A percentile compares a stretch with the other conserved stretches of the same genome.
These are phyloP conservation scores for Trissolcus japonicus DNA, from an alignment of 2,888 invertebrate species.

Conservation along the genomic window DNA sequence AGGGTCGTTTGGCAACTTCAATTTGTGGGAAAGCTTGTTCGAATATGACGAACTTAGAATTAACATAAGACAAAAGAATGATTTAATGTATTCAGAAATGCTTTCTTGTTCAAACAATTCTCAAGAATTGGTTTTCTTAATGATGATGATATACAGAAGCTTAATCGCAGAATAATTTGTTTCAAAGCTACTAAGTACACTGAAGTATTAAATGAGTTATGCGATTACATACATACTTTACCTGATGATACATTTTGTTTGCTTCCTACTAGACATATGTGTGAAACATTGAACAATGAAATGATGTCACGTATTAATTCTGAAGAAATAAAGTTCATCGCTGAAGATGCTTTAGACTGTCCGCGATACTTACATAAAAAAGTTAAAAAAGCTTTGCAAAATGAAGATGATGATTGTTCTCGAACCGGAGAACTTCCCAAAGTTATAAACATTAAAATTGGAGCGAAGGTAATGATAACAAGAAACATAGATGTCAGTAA, in stretches of 20 bases:
- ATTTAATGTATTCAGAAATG: constrained; percentile 58
- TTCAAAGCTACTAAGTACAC: too few relatives aligned
- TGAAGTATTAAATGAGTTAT: too few relatives aligned
- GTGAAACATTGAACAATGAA: too few relatives aligned
- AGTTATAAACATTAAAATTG: constrained; percentile 13
- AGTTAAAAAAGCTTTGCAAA: constrained; percentile 7
- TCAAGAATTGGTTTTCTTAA: too few relatives aligned
- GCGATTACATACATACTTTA: too few relatives aligned
- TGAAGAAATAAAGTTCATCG: not conserved
- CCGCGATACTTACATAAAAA: constrained; percentile 25
- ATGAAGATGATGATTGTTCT: constrained; percentile 7
- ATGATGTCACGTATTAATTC: too few relatives aligned
- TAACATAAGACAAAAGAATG: constrained; percentile 39
- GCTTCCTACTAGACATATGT: too few relatives aligned
- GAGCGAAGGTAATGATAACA: constrained; percentile 13
- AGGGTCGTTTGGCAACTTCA: constrained; percentile 57
- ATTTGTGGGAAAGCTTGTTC: constrained; percentile 65
- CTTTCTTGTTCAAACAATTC: constrained; percentile 8
- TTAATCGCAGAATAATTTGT: too few relatives aligned
- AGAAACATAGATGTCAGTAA: constrained; percentile 44
- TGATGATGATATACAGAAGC: too few relatives aligned
- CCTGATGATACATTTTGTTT: too few relatives aligned
- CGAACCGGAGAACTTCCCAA: constrained; percentile 7
- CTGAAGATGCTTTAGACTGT: not conserved
- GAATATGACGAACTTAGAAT: constrained; percentile 62